Conservation (phyloP, 1,140 invertebrate genomes). For the roundworm (Caenorhabditis elegans) region DNA sequence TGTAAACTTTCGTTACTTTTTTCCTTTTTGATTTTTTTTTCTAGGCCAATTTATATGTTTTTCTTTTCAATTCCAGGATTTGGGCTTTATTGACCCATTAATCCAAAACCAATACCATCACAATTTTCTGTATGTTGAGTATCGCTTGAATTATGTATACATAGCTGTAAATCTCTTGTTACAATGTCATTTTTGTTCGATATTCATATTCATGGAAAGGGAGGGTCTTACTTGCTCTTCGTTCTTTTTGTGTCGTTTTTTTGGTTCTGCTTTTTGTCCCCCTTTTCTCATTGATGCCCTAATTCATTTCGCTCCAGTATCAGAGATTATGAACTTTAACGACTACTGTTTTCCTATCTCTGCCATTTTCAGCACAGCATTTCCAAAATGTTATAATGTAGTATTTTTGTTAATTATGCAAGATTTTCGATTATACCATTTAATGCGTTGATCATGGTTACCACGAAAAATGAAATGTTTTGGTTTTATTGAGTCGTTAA, state of each 20-base stretch:
- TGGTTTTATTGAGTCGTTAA: background rate
- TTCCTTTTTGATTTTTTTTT: background rate
- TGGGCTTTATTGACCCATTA: background rate
- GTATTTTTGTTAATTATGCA: background rate
- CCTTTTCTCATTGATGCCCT: background rate
- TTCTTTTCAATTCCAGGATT: background rate
- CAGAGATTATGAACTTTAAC: background rate
- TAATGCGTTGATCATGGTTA: background rate
- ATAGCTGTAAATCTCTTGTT: conserved; percentile 23
- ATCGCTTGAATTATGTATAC: conserved; percentile 28
- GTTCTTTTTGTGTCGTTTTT: background rate
- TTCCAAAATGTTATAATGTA: background rate
- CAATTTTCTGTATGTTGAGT: conserved; percentile 24
- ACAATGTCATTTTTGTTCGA: background rate
- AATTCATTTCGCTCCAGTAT: background rate
- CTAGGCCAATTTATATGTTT: background rate
- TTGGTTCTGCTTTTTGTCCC: background rate
- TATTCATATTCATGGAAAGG: conserved; percentile 33
- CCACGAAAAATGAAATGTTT: background rate
- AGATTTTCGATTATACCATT: background rate
- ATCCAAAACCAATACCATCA: background rate
- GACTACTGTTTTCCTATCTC: background rate
- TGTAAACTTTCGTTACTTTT: conserved; percentile 32
- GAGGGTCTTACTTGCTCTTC: conserved; percentile 24
- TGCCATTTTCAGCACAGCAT: background rate